Evolutionary conservation across 2,113 vertebrate species (phyloP), one percentile per base, ranked within the genome.

Genomic region (Rousettus leschenaultii): DNA sequence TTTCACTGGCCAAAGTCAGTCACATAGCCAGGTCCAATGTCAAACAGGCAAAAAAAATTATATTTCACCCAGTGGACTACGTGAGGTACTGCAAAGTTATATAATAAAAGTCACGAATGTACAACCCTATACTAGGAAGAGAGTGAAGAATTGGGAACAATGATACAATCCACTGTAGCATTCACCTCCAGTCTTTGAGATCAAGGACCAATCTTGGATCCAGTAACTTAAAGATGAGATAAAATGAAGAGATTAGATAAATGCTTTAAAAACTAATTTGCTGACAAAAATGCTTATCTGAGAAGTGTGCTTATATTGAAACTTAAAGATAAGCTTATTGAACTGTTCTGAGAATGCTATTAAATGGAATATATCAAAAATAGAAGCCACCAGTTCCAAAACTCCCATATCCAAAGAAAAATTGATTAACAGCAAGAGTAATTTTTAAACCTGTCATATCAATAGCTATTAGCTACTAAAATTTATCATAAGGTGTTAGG

Each of bases 391-490:
- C 5, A 51, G 33, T 68, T 93, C 10, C 7, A 65, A 80, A 95
- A 74, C 8, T 74, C 28, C 55, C 33, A 85, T 28, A 94, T 21
- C 7, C 26, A 92, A 85, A 92, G 53, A 87, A 93, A 97, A 90
- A 79, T 40, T 70, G 24, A 97, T 86, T 48, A 87, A 95, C 2
- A 86, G 7, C 3, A 83, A 43, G 14, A 91, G 26, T 59, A 38
- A 48, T 84, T 86, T 96, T 94, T 77, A 84, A 85, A 78, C 3
- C 3, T 75, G 70, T 57, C 77, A 65, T 19, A 66, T 86, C 43
- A 89, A 79, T 66, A 83, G n/a, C 57, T 48, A 91, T 78, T 88
- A 91, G 28, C n/a, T 65, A 93, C 26, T 83, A 90, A 88, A 92
- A 74, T 93, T 92, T 89, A 92, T 68, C 63, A 88, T 73, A 91